Evolutionary conservation across 2,888 invertebrate species (phyloP), one percentile per base, ranked within the genome.

Genomic region (Sinelater perroti): DNA sequence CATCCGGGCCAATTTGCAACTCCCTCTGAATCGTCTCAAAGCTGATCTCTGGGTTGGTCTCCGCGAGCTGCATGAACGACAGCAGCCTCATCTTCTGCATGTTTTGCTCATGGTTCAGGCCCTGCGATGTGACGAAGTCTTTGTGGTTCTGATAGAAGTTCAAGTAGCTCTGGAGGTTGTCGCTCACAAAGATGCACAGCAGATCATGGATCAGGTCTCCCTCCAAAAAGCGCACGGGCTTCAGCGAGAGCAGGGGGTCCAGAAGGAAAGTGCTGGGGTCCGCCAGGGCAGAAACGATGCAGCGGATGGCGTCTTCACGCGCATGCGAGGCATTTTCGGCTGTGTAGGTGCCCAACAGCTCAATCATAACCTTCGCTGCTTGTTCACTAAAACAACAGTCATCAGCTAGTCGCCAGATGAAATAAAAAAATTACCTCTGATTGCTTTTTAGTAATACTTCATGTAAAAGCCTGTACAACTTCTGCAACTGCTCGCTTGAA

Each of bases 31-130:
- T 88, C 11, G 90, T 87, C 62, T 91, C 90, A 75, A 97, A 97
- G n/a, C 89, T 83, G 79, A 99, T 90, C 80, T 97, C 97, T 16
- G 93, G 90, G 74, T 90, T 90, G 50, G 87, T 89, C 78, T 99
- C 98, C 2, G 97, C 97, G 81, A 99, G 85, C 75, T 97, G 96
- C 94, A 99, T 97, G 75, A 99, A 95, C 0, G 97, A 94, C 50
- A 99, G 77, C 70, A 98, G 82, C 62, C 97, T 86, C 95, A 99
- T 98, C 80, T 99, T 99, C 73, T 95, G 92, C 80, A 96, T 85
- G 73, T 97, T 96, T 72, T 94, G 91, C 70, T 96, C 95, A 75
- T 97, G 97, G 72, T 93, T 93, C 42, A 97, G 79, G 36, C 95
- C 89, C 85, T 78, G 88, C 0, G 86, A 85, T 40, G 87, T 89